phyloP scores from a whole-genome alignment of 2,888 invertebrate species.

The Ophion slaviceki region DNA sequence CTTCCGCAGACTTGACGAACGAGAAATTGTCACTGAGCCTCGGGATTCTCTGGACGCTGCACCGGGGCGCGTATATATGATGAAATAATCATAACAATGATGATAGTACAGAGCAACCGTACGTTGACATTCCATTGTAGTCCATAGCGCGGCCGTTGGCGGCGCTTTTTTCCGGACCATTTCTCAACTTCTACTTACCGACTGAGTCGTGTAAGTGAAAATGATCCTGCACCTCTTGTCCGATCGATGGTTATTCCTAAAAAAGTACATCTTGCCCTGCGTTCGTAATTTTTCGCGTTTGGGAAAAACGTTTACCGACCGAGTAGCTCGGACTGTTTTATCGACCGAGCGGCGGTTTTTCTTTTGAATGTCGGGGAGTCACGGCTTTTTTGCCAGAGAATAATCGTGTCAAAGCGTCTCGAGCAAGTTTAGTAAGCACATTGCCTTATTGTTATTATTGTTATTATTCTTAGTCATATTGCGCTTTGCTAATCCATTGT shows the following conservation, averaged over 20 bases:
- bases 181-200: no score
- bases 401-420: not conserved
- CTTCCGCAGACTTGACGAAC: not conserved
- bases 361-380: not conserved
- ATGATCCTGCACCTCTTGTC: not conserved
- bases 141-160: not conserved
- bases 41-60: not conserved
- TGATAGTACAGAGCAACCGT: not conserved
- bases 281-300: no score
- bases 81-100: not conserved
- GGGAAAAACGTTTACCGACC: not conserved
- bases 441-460: not conserved
- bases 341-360: not conserved
- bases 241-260: no score
- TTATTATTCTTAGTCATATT: not conserved
- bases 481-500: constrained; percentile 1
- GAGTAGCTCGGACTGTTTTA: not conserved
- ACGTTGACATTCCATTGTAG: not conserved
- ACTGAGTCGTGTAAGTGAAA: no score
- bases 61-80: not conserved
- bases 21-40: not conserved
- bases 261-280: no score
- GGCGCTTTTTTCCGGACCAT: not conserved
- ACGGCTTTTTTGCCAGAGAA: not conserved
- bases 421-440: not conserved